Percentiles rank a stretch among this genome's conserved stretches.
phyloP scores from a whole-genome alignment of 1,140 invertebrate genomes.

The Cotesia chilonis region DNA sequence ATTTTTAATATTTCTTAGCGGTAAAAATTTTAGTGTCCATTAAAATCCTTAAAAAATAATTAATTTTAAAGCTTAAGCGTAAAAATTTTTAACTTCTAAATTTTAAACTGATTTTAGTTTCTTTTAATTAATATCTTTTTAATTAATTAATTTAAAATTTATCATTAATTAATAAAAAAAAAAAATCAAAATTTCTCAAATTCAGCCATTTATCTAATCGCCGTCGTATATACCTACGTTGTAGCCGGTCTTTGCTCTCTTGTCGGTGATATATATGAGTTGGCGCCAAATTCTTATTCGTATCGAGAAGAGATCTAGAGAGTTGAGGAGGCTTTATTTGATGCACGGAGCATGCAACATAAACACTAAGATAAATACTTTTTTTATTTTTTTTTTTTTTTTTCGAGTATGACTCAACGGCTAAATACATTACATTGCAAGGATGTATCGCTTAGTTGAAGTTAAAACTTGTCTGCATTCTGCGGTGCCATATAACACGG shows the following conservation, averaged over 20 bases:
- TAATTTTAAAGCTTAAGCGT: too few relatives aligned
- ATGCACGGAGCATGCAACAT: not conserved
- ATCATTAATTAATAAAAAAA: too few relatives aligned
- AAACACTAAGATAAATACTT: too few relatives aligned
- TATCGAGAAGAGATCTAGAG: not conserved
- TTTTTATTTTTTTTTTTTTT: too few relatives aligned
- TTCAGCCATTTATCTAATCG: not conserved
- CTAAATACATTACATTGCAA: slow-evolving; percentile 12
- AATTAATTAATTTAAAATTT: too few relatives aligned
- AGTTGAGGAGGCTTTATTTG: not conserved
- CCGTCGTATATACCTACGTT: slow-evolving; percentile 3
- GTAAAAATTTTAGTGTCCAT: too few relatives aligned
- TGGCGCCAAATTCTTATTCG: slow-evolving; percentile 26
- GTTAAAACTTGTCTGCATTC: not conserved
- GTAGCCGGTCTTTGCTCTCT: slow-evolving; percentile 24
- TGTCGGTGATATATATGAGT: not conserved
- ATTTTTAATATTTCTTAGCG: too few relatives aligned
- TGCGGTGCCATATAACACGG: not conserved
- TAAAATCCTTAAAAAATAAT: too few relatives aligned
- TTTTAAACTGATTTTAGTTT: too few relatives aligned
- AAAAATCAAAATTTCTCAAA: too few relatives aligned
- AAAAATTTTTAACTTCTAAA: too few relatives aligned
- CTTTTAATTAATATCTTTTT: too few relatives aligned
- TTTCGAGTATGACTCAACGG: slow-evolving; percentile 2
- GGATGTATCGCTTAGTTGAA: slow-evolving; percentile 2